A percentile compares a stretch with the other conserved stretches of the same genome.
Evolutionary conservation across 1,140 invertebrate genomes (phyloP).

Genomic region (Globodera ellingtonae): DNA sequence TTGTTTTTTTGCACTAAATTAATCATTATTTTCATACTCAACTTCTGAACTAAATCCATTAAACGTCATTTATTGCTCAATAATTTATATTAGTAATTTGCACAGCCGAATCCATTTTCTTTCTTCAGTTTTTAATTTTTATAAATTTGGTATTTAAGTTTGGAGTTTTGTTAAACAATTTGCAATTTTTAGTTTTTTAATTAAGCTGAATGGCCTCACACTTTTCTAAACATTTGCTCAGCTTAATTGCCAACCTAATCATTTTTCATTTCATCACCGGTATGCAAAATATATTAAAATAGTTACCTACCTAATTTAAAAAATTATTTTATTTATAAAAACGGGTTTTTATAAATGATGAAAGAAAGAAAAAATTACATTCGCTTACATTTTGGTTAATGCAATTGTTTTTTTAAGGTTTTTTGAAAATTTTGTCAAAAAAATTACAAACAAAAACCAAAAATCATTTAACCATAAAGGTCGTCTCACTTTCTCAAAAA

Average conservation of each 20-base stretch:
- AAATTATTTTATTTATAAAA: background rate
- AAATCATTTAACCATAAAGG: too few relatives aligned
- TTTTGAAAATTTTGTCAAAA: too few relatives aligned
- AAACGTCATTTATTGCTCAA: too few relatives aligned
- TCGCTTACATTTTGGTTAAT: background rate
- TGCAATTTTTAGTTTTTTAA: background rate
- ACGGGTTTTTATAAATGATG: too few relatives aligned
- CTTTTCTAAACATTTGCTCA: background rate
- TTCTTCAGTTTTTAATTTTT: too few relatives aligned
- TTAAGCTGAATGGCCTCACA: background rate
- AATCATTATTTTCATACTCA: too few relatives aligned
- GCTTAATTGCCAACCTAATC: background rate
- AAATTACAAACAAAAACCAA: too few relatives aligned
- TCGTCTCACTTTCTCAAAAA: background rate
- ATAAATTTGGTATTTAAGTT: background rate
- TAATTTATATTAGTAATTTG: too few relatives aligned
- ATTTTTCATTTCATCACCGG: background rate
- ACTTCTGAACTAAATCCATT: too few relatives aligned
- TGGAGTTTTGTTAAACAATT: background rate
- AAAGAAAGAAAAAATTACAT: too few relatives aligned
- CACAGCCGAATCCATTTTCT: too few relatives aligned
- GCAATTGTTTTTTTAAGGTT: background rate
- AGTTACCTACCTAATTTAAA: background rate
- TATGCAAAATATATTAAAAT: background rate
- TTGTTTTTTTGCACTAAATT: too few relatives aligned